These are phyloP conservation scores for Taxidea taxus DNA, from an alignment of 2,113 vertebrate genomes.

Conservation along the genomic window DNA sequence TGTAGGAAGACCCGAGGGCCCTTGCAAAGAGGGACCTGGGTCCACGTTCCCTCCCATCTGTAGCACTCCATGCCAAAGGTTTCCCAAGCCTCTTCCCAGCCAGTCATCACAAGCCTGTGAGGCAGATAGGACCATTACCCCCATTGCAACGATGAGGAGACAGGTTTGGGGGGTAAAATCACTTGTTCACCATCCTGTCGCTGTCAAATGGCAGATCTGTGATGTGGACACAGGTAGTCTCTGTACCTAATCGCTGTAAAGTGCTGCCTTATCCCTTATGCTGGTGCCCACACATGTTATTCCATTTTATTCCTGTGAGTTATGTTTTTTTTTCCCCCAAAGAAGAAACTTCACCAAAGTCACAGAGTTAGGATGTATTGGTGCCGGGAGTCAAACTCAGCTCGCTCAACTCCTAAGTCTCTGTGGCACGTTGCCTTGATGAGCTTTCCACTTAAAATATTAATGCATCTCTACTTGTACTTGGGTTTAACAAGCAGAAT, in stretches of 20 bases:
- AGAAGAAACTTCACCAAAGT: not conserved
- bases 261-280: not conserved
- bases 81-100: not conserved
- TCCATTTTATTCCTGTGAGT: not conserved
- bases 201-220: not conserved
- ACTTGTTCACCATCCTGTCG: not conserved
- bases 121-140: not conserved
- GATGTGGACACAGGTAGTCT: not conserved
- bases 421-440: not conserved
- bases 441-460: slow-evolving; percentile 15
- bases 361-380: not conserved
- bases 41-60: not conserved
- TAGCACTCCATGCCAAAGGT: not conserved
- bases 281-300: not conserved
- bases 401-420: not conserved
- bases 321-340: not conserved
- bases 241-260: not conserved
- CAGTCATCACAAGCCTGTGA: not conserved
- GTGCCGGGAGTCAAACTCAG: not conserved
- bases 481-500: not conserved
- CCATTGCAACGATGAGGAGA: not conserved
- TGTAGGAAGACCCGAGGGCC: not conserved
- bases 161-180: not conserved
- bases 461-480: not conserved
- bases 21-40: not conserved